Evolutionary conservation across 2,888 invertebrate genomes (phyloP).

Genomic region (Criorhina ranunculi): DNA sequence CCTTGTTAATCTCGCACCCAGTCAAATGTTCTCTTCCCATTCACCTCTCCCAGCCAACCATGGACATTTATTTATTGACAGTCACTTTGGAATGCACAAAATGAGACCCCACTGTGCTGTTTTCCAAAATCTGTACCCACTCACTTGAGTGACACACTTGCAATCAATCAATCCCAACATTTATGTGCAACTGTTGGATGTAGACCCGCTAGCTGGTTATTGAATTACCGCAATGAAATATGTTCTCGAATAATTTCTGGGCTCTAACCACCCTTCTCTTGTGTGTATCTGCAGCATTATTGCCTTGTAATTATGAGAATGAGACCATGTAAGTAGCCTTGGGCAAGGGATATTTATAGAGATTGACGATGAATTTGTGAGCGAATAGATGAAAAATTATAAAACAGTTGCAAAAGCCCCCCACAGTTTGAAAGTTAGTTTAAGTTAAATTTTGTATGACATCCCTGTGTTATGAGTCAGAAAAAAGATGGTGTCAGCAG

Average conservation of each 20-base stretch:
- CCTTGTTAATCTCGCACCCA: slow-evolving; percentile 6
- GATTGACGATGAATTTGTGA: too few relatives aligned
- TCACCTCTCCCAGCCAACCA: slow-evolving; percentile 3
- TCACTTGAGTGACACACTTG: slow-evolving; percentile 47
- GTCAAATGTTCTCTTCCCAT: background rate
- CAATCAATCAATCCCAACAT: slow-evolving; percentile 64
- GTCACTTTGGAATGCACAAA: slow-evolving; percentile 39
- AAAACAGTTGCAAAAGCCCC: too few relatives aligned
- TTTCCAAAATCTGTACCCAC: slow-evolving; percentile 31
- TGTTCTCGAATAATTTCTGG: slow-evolving; percentile 51
- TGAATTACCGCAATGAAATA: slow-evolving; percentile 70
- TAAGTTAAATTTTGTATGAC: too few relatives aligned
- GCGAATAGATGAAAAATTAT: background rate
- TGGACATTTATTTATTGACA: slow-evolving; percentile 61
- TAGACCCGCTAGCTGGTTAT: slow-evolving; percentile 36
- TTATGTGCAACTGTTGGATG: slow-evolving; percentile 16
- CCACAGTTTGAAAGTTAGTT: too few relatives aligned
- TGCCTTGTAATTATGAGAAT: slow-evolving; percentile 40
- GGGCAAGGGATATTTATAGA: slow-evolving; percentile 1
- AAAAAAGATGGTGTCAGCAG: too few relatives aligned
- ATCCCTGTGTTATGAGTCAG: too few relatives aligned
- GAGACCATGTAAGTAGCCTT: slow-evolving; percentile 8
- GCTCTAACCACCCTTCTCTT: background rate
- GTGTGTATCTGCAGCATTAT: background rate
- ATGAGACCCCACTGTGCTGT: slow-evolving; percentile 9